Percentiles rank a stretch among this genome's conserved stretches.
Conservation (phyloP, 2,797 vertebrate species). For the Halcyon smyrnensis region DNA sequence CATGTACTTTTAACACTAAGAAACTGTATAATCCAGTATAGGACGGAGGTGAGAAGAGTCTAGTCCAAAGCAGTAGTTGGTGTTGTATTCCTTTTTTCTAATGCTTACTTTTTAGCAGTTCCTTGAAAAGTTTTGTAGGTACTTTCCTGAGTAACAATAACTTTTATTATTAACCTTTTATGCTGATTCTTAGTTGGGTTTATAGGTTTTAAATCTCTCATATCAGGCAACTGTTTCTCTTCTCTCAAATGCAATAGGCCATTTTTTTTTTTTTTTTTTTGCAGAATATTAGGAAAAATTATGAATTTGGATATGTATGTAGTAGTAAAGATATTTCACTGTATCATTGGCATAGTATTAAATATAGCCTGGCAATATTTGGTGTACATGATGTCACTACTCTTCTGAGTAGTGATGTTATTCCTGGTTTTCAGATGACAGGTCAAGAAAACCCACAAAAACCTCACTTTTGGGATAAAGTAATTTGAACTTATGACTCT, state of each 20-base stretch:
- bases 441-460: neutral
- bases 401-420: neutral
- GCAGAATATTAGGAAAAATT: neutral
- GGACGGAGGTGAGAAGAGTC: slow-evolving; percentile 41
- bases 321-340: neutral
- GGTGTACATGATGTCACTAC: neutral
- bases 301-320: neutral
- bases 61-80: slow-evolving; percentile 59
- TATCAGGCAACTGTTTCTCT: neutral
- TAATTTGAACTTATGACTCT: neutral
- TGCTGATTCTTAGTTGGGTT: neutral
- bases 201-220: neutral
- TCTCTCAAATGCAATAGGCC: neutral
- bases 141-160: neutral
- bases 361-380: neutral
- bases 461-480: neutral
- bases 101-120: slow-evolving; percentile 21
- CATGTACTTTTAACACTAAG: neutral
- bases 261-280: neutral
- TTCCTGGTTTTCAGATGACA: neutral
- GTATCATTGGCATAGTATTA: neutral
- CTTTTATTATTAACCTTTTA: neutral
- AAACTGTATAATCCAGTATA: slow-evolving; percentile 8
- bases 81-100: slow-evolving; percentile 40
- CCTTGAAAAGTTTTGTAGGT: neutral